Evolutionary conservation across 2,113 vertebrate species (phyloP).

Genomic region (Peromyscus californicus): DNA sequence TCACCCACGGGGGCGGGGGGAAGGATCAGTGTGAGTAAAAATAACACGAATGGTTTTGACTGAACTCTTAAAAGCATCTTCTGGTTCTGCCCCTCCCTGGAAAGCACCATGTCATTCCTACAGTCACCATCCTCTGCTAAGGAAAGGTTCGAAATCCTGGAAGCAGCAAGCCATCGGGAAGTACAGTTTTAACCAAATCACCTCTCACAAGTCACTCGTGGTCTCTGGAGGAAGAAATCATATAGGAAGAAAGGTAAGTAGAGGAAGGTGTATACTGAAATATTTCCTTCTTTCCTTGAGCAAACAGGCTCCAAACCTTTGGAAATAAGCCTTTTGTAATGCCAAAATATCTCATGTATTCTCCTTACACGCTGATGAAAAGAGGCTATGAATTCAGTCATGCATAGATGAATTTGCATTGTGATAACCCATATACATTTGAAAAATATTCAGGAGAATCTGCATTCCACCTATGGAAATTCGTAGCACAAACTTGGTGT

Average conservation of each 20-base stretch:
- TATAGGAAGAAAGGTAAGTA: not conserved
- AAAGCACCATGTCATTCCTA: not conserved
- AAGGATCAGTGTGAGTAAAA: not conserved
- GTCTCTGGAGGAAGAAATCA: not conserved
- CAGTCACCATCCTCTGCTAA: not conserved
- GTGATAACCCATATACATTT: not conserved
- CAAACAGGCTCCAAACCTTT: not conserved
- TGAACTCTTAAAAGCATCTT: not conserved
- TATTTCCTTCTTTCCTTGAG: not conserved
- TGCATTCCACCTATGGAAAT: not conserved
- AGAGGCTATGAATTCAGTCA: not conserved
- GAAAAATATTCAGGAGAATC: not conserved
- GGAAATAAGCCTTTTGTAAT: not conserved
- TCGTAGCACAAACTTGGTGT: accelerated
- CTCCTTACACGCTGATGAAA: not conserved
- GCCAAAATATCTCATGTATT: conserved; percentile 28
- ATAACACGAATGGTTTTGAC: not conserved
- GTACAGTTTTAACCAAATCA: not conserved
- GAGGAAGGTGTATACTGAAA: not conserved
- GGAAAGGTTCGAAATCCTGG: conserved; percentile 10
- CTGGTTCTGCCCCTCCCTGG: not conserved
- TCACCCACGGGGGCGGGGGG: not conserved
- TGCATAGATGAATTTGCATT: not conserved
- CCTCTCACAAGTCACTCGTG: not conserved
- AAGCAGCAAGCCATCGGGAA: not conserved